A percentile compares a stretch with the other conserved stretches of the same genome.
phyloP scores from a whole-genome alignment of 2,113 vertebrate genomes.

The Odocoileus virginianus region DNA sequence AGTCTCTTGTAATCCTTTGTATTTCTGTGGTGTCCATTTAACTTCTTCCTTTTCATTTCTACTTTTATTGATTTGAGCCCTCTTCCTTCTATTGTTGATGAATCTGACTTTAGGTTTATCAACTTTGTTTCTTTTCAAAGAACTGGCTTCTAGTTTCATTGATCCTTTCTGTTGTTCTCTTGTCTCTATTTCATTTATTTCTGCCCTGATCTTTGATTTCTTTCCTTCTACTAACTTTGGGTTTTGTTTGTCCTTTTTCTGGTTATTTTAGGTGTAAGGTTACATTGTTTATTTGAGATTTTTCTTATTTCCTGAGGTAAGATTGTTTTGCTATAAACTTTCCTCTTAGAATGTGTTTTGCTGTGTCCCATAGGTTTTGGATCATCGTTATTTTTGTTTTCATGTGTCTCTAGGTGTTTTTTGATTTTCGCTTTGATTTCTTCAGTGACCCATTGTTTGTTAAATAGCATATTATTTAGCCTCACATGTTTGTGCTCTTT shows the following conservation, averaged over 20 bases:
- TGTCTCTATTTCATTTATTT: neutral
- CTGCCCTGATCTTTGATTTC: neutral
- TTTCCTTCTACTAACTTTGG: neutral
- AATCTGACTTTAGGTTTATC: neutral
- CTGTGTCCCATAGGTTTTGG: neutral
- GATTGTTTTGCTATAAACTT: neutral
- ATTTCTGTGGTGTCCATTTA: neutral
- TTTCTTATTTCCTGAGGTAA: neutral
- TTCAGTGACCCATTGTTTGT: neutral
- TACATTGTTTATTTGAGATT: neutral
- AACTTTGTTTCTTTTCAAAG: neutral
- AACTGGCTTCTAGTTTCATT: neutral
- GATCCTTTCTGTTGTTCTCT: neutral
- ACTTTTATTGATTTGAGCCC: neutral
- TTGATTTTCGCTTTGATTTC: neutral
- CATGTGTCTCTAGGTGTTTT: neutral
- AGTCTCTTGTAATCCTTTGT: neutral
- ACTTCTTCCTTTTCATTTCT: neutral
- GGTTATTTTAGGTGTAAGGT: neutral
- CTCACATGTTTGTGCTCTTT: neutral
- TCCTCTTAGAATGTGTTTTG: neutral
- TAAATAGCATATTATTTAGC: neutral
- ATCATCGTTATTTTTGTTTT: neutral
- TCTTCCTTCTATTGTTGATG: neutral
- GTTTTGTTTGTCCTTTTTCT: neutral